Evolutionary conservation across 2,888 invertebrate species (phyloP).

Genomic region (Cantharis rustica): DNA sequence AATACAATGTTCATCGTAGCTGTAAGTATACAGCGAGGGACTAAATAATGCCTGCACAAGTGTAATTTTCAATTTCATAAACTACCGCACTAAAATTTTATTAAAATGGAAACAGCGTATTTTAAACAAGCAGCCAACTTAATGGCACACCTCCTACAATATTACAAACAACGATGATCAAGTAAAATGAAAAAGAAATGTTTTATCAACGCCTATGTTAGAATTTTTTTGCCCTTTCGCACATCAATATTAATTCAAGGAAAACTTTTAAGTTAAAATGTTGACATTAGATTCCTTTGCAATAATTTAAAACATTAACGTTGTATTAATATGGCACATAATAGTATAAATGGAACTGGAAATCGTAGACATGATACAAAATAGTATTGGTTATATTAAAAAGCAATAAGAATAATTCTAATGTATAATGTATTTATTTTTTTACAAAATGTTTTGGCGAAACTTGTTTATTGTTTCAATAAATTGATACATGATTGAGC

Average conservation of each 20-base stretch:
- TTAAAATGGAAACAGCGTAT: neutral
- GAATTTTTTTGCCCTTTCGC: neutral
- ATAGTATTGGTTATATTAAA: too few species aligned
- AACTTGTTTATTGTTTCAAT: neutral
- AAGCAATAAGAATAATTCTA: too few species aligned
- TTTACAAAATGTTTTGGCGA: too few species aligned
- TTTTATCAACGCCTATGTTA: neutral
- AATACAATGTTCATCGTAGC: neutral
- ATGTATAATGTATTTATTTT: too few species aligned
- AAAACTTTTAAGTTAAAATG: neutral
- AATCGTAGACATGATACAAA: too few species aligned
- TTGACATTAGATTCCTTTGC: neutral
- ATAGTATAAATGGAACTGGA: too few species aligned
- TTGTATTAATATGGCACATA: too few species aligned
- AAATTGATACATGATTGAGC: neutral
- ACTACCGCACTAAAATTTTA: slow-evolving; percentile 2
- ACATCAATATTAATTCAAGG: neutral
- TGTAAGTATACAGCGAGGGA: neutral
- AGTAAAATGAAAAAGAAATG: neutral
- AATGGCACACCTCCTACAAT: neutral
- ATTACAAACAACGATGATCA: neutral
- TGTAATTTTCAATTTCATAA: slow-evolving; percentile 2
- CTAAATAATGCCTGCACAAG: neutral
- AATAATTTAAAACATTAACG: neutral
- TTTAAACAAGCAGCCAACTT: neutral